Percentiles rank a stretch among this genome's conserved stretches.
phyloP scores from a whole-genome alignment of 2,113 vertebrate species.

The Pelvicachromis taeniatus region DNA sequence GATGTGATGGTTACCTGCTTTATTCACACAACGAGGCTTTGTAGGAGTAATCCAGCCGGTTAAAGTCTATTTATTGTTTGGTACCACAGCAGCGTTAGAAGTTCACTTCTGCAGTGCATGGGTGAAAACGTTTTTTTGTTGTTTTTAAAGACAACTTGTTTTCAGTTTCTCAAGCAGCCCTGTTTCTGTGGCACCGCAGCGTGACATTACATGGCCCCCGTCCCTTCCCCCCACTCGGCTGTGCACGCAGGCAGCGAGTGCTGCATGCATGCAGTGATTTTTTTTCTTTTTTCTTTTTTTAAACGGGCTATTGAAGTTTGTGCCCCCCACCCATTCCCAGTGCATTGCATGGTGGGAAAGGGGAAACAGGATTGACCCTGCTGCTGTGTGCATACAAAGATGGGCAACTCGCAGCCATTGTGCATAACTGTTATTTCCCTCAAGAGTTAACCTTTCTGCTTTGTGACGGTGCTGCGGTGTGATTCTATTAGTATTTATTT shows the following conservation, averaged over 20 bases:
- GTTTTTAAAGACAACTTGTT: background rate
- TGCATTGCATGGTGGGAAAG: constrained; percentile 14
- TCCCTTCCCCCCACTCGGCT: constrained; percentile 36
- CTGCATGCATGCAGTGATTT: constrained; percentile 35
- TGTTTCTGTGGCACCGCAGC: constrained; percentile 40
- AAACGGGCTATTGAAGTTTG: constrained; percentile 46
- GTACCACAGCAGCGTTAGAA: background rate
- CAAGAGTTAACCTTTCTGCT: background rate
- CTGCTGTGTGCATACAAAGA: constrained; percentile 10
- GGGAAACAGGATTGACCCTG: background rate
- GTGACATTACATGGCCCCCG: constrained; percentile 43
- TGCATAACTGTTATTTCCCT: background rate
- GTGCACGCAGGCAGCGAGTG: constrained; percentile 29
- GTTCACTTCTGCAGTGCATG: background rate
- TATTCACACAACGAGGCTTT: background rate
- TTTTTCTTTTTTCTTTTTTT: background rate
- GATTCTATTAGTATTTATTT: background rate
- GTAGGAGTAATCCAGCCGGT: background rate
- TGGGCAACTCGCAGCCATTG: background rate
- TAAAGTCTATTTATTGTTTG: background rate
- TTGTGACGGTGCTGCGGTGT: background rate
- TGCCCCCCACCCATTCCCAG: constrained; percentile 59
- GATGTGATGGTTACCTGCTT: background rate
- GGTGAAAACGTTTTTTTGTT: background rate
- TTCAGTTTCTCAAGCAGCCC: background rate